Base-by-base conservation (phyloP, 2,113 vertebrate species). In the Neoarius graeffei region DNA sequence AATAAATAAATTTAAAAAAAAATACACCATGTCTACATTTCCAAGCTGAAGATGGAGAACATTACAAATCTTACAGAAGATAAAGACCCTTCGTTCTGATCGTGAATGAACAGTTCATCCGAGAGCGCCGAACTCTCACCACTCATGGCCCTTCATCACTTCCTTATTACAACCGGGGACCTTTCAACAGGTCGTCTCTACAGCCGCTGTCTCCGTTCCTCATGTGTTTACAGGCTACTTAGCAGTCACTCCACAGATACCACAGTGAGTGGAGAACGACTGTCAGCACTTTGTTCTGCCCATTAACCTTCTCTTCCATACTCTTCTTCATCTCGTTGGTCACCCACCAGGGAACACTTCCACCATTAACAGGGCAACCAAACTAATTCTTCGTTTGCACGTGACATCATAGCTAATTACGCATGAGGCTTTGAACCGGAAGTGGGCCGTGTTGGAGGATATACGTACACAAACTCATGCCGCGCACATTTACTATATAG, bases 171-270 rank as follows among this genome's bases (percentile, higher is more conserved):
- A 1, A 35, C 14, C 59, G 23, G 20, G n/a, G 66, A 50, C 64
- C 82, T 87, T 90, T 90, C 79, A 86, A 64, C 81, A 56, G 85
- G 42, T 60, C 56, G 56, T 42, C 14, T 57, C 81, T 56, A 57
- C 60, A 60, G 23, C 87, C 48, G 52, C 56, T 73, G 83, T 59
- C 71, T 54, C 27, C 17, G 54, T 66, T 85, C 54, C 52, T 27
- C 42, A 62, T 73, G 76, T 87, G 88, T 87, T 90, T 87, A 84
- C 85, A 89, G 62, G 23, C 85, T 87, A 90, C 89, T 90, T 86
- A 85, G 84, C 83, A 74, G 69, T 71, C 83, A 87, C 88, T 91
- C 73, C 57, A 89, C 42, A 73, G 69, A 88, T 83, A 62, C 54
- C 35, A 54, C 69, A 74, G 50, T 27, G 25, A 60, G 54, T 52